phyloP scores from a whole-genome alignment of 2,888 invertebrate species.

The Apamea anceps region DNA sequence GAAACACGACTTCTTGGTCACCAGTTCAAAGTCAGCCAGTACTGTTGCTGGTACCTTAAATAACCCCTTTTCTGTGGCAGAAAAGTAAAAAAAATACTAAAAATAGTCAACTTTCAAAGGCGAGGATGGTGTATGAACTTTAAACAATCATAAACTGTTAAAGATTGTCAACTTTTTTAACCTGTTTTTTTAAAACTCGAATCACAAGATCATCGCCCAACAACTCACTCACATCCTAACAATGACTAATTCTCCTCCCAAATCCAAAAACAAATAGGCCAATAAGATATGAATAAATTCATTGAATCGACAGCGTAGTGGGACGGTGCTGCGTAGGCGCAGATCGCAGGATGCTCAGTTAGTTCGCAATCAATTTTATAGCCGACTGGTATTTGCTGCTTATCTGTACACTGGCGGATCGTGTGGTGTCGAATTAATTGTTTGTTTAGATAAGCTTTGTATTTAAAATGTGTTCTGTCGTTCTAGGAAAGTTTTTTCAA shows the following conservation, averaged over 20 bases:
- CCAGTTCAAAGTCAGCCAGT: neutral
- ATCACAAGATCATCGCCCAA: neutral
- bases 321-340: slow-evolving; percentile 73
- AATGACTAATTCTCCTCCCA: slow-evolving; percentile 40
- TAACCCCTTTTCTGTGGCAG: neutral
- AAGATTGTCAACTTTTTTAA: neutral
- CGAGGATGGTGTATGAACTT: too few relatives aligned
- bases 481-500: neutral
- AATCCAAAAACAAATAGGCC: slow-evolving; percentile 62
- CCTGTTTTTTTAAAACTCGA: neutral
- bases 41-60: neutral
- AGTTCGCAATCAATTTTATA: slow-evolving; percentile 85
- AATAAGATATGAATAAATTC: slow-evolving; percentile 67
- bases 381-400: slow-evolving; percentile 80
- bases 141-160: neutral
- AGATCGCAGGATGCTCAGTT: slow-evolving; percentile 79
- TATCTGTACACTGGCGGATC: slow-evolving; percentile 73
- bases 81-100: neutral
- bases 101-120: too few relatives aligned
- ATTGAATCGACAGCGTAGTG: slow-evolving; percentile 71
- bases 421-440: slow-evolving; percentile 38
- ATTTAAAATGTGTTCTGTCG: neutral
- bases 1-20: neutral
- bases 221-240: slow-evolving; percentile 14
- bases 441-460: slow-evolving; percentile 28